A percentile compares a stretch with the other conserved stretches of the same genome.
These are phyloP conservation scores for Oreochromis aureus DNA, from an alignment of 2,113 vertebrate species.

Conservation along the genomic window DNA sequence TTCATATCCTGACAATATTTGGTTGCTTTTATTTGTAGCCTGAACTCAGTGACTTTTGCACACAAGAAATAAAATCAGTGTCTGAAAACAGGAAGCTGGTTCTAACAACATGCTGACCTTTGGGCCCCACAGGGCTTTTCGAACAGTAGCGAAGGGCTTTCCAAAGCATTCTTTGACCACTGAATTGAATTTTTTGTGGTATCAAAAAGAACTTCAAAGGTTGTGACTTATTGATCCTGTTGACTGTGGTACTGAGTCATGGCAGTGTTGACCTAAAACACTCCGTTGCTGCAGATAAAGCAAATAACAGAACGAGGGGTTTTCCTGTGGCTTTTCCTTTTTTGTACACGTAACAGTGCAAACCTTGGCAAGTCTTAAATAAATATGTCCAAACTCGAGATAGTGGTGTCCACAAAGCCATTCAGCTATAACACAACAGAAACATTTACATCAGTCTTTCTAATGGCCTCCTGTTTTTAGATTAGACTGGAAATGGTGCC, in stretches of 20 bases:
- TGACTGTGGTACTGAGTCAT: neutral
- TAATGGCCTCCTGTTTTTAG: neutral
- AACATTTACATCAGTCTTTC: neutral
- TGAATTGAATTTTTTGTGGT: neutral
- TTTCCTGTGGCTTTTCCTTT: neutral
- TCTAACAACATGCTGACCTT: neutral
- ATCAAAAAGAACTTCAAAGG: neutral
- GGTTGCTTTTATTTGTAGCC: neutral
- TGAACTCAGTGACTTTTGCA: neutral
- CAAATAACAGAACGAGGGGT: neutral
- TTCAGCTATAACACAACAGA: rapidly evolving
- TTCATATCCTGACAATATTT: too few species aligned
- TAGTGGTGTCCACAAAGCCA: rapidly evolving
- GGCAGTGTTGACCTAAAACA: neutral
- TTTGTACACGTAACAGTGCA: neutral
- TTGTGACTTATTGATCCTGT: neutral
- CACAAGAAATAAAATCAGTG: rapidly evolving
- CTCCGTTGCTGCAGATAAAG: neutral
- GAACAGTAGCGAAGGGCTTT: neutral
- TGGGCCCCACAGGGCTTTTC: neutral
- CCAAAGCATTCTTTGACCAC: neutral
- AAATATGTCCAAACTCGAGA: neutral
- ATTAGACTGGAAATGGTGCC: neutral
- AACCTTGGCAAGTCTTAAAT: neutral
- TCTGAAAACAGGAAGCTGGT: neutral